These are phyloP conservation scores for Siderastrea radians DNA, from an alignment of 92 coral and sea anemone genomes.

Conservation along the genomic window DNA sequence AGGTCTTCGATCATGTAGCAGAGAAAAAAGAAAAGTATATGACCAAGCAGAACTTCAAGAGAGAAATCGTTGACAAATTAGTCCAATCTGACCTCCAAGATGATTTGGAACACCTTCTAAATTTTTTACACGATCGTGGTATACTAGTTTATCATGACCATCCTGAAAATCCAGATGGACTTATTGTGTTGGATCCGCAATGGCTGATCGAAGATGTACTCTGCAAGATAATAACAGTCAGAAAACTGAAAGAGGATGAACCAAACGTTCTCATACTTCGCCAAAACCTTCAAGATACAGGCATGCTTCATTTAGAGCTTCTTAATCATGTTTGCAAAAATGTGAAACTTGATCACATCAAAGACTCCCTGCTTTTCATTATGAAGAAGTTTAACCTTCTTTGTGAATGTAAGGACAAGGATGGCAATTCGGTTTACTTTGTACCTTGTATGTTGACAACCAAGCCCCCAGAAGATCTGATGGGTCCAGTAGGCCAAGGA, in stretches of 20 bases:
- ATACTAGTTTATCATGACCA: constrained; percentile 14
- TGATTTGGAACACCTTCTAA: constrained; percentile 23
- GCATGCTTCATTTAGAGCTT: constrained; percentile 15
- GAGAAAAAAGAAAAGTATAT: background rate
- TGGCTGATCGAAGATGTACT: constrained; percentile 15
- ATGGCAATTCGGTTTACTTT: background rate
- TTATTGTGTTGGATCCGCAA: constrained; percentile 34
- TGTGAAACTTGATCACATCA: background rate
- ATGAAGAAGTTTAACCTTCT: constrained; percentile 33
- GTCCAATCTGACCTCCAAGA: background rate
- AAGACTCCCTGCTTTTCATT: constrained; percentile 28
- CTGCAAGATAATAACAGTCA: constrained; percentile 13
- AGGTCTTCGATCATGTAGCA: background rate
- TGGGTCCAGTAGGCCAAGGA: background rate
- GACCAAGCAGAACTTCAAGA: constrained; percentile 1
- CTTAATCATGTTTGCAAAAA: constrained; percentile 19
- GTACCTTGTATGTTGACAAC: constrained; percentile 41
- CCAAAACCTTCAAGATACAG: constrained; percentile 11
- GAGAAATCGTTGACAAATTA: background rate
- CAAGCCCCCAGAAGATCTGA: background rate
- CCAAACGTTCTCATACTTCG: background rate
- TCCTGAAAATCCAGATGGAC: constrained; percentile 6
- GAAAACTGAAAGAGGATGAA: background rate
- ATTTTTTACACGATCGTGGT: constrained; percentile 40
- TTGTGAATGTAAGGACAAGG: constrained; percentile 17